phyloP scores from a whole-genome alignment of 2,113 vertebrate genomes.

The Oriolus oriolus region DNA sequence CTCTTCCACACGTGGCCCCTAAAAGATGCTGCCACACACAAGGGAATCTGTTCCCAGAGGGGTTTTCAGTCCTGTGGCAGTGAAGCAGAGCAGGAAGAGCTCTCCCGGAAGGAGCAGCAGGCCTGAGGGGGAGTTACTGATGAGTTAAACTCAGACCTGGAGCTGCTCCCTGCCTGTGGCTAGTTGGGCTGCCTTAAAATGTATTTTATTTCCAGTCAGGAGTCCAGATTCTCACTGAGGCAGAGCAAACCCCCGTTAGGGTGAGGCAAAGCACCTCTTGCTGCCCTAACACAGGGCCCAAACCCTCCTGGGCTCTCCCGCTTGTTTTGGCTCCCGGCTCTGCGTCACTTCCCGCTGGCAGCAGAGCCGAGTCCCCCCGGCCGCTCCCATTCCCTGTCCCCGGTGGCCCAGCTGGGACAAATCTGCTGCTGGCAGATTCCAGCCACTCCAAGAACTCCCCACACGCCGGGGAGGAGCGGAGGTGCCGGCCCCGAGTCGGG shows the following conservation, averaged over 20 bases:
- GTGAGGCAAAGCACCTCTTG: not conserved
- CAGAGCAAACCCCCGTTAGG: not conserved
- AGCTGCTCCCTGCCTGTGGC: not conserved
- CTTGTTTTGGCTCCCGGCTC: not conserved
- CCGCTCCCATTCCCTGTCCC: not conserved
- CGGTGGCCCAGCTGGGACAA: not conserved
- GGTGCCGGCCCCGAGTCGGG: not conserved
- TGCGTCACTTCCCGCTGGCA: not conserved
- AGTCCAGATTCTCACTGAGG: not conserved
- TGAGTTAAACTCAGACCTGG: not conserved
- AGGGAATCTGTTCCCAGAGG: not conserved
- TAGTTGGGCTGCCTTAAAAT: not conserved
- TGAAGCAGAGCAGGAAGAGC: not conserved
- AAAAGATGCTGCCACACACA: not conserved
- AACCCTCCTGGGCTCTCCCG: not conserved
- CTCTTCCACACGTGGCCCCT: not conserved
- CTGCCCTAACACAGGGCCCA: not conserved
- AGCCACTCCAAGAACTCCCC: accelerated
- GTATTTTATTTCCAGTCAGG: not conserved
- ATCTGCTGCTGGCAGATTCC: not conserved
- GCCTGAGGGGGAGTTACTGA: not conserved
- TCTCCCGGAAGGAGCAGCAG: not conserved
- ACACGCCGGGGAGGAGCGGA: not conserved
- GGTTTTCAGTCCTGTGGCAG: not conserved
- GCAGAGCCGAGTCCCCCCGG: not conserved